A percentile compares a stretch with the other conserved stretches of the same genome.
phyloP scores from a whole-genome alignment of 2,888 invertebrate genomes.

The Eledona agricola region DNA sequence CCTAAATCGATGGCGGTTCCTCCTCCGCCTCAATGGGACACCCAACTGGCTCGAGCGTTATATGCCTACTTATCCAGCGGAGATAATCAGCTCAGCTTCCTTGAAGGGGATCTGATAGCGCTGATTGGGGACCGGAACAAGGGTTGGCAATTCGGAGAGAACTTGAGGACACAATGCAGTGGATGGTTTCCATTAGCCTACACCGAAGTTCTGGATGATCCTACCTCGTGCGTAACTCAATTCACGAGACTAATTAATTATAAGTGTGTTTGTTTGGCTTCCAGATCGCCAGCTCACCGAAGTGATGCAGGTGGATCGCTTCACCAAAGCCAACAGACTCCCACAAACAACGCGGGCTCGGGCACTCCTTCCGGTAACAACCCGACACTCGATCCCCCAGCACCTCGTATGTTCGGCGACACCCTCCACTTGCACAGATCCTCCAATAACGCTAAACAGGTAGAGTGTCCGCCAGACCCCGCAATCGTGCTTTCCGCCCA shows the following conservation, averaged over 20 bases:
- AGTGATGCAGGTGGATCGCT: constrained; percentile 47
- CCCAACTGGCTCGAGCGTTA: constrained; percentile 82
- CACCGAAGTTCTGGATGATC: constrained; percentile 80
- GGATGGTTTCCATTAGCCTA: constrained; percentile 98
- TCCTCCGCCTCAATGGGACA: constrained; percentile 70
- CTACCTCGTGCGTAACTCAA: constrained; percentile 66
- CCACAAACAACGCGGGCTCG: constrained; percentile 54
- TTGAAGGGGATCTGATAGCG: constrained; percentile 88
- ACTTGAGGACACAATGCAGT: constrained; percentile 86
- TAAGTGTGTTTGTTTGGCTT: constrained; percentile 8
- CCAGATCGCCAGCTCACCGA: constrained; percentile 55
- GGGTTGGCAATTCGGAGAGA: constrained; percentile 98
- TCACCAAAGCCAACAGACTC: constrained; percentile 46
- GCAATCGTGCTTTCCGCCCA: too few relatives aligned
- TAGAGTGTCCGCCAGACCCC: constrained; percentile 52
- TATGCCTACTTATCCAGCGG: constrained; percentile 90
- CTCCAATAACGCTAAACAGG: constrained; percentile 64
- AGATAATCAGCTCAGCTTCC: constrained; percentile 91
- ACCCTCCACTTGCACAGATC: constrained; percentile 67
- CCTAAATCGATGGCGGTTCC: constrained; percentile 73
- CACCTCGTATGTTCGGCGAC: constrained; percentile 79
- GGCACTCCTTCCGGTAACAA: constrained; percentile 57
- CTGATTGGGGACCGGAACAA: constrained; percentile 90
- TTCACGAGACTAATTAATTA: constrained; percentile 1
- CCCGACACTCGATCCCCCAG: constrained; percentile 65